These are phyloP conservation scores for Eilema depressum DNA, from an alignment of 2,888 invertebrate genomes.

Conservation along the genomic window DNA sequence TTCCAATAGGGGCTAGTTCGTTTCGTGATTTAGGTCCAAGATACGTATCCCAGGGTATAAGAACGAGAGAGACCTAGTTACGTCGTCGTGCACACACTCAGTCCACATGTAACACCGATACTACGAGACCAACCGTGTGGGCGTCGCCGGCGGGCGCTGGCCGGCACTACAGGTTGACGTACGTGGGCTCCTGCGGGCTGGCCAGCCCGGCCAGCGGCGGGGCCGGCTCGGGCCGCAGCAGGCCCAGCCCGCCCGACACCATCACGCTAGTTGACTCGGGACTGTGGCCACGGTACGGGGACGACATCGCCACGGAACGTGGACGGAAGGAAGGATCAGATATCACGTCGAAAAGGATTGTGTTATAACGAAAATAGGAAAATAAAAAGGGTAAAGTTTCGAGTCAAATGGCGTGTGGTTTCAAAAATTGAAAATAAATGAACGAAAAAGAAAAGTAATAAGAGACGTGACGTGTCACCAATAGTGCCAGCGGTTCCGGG, in stretches of 20 bases:
- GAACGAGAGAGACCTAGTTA: slow-evolving; percentile 14
- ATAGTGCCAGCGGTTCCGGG: slow-evolving; percentile 84
- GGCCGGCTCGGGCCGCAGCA: slow-evolving; percentile 86
- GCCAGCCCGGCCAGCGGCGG: slow-evolving; percentile 80
- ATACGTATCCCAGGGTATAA: no score
- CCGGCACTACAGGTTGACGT: slow-evolving; percentile 96
- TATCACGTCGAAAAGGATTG: not conserved
- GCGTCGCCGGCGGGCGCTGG: slow-evolving; percentile 76
- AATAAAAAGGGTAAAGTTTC: slow-evolving; percentile 18
- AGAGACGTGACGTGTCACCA: slow-evolving; percentile 67
- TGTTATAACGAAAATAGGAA: slow-evolving; percentile 11
- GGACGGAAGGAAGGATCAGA: slow-evolving; percentile 1
- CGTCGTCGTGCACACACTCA: slow-evolving; percentile 15
- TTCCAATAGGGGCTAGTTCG: no score
- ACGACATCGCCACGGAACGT: slow-evolving; percentile 15
- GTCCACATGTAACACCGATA: slow-evolving; percentile 38
- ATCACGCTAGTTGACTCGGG: slow-evolving; percentile 88
- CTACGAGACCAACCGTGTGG: slow-evolving; percentile 75
- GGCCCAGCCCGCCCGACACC: slow-evolving; percentile 82
- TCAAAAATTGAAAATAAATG: slow-evolving; percentile 47
- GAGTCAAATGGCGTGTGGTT: slow-evolving; percentile 78
- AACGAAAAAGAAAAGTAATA: slow-evolving; percentile 60
- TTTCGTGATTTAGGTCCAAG: no score
- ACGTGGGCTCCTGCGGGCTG: slow-evolving; percentile 95
- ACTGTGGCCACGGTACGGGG: slow-evolving; percentile 59